Evolutionary conservation across 2,888 invertebrate species (phyloP), one percentile per base, ranked within the genome.

Genomic region (Oscheius myriophilus): DNA sequence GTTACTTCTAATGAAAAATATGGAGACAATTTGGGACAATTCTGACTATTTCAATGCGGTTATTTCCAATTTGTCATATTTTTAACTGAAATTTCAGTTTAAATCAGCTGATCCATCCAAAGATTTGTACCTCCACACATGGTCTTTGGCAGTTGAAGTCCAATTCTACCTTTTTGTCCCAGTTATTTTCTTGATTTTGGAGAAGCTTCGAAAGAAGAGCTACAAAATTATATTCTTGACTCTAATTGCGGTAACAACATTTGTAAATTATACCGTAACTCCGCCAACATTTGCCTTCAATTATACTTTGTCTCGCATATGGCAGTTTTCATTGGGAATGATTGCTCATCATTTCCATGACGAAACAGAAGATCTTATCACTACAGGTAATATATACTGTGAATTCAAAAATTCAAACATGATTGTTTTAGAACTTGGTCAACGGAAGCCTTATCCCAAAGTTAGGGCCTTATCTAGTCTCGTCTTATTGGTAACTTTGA

Each of bases 61-160:
- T 18, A n/a, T n/a, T n/a, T n/a, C n/a, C n/a, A n/a, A 43, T 23
- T 43, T 26, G 18, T 21, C 16, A 33, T 12, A 4, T 16, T 18
- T 49, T 1, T 18, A 11, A 11, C 18, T 18, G 18, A n/a, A 18
- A 12, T 41, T 43, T 58, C 43, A 58, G 43, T 58, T 58, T 25
- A 42, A 45, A 21, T 4, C 58, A 21, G 14, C 41, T 3, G 25
- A 12, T 12, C 21, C 14, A 12, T n/a, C 18, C 1, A 43, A 58
- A 21, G 58, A 58, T 42, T 3, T 58, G 12, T 58, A 21, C 58
- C 43, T 43, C 1, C 58, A 58, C 26, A 21, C 45, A 23, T 58
- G 58, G 58, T 58, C 58, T 9, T 12, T 58, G 43, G 43, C 58
- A 14, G 43, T 58, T n/a, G 58, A 58, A 58, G n/a, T 58, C 1